These are phyloP conservation scores for Apoda limacodes DNA, from an alignment of 2,888 invertebrate genomes.

Conservation along the genomic window DNA sequence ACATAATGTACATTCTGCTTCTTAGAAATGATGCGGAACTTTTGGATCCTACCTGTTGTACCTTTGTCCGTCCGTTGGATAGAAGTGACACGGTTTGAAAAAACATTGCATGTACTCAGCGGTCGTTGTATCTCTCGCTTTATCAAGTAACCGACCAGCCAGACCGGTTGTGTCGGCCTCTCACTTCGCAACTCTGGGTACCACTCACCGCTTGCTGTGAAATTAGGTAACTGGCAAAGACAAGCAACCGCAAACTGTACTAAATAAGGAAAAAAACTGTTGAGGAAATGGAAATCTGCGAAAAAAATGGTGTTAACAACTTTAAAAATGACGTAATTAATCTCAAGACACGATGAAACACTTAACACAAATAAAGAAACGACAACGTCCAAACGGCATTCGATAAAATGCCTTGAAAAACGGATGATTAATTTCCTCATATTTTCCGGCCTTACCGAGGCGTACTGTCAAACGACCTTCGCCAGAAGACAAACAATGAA, in stretches of 20 bases:
- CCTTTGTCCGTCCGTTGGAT: no score
- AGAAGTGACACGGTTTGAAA: no score
- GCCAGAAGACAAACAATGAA: conserved; percentile 60
- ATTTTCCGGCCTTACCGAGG: conserved; percentile 58
- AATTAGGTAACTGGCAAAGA: conserved; percentile 66
- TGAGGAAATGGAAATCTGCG: no score
- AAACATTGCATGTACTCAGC: no score
- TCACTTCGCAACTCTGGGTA: conserved; percentile 60
- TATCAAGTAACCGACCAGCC: conserved; percentile 52
- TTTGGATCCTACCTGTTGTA: conserved; percentile 27
- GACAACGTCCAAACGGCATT: conserved; percentile 37
- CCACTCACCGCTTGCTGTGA: conserved; percentile 55
- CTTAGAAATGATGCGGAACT: conserved; percentile 37
- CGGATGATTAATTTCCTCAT: conserved; percentile 63
- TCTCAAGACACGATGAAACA: no score
- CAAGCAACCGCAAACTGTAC: conserved; percentile 30
- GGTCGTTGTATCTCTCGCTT: conserved; percentile 48
- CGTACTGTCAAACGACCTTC: conserved; percentile 53
- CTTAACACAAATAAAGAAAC: no score
- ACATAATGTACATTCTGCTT: no score
- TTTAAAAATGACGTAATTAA: no score
- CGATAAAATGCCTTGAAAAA: conserved; percentile 54
- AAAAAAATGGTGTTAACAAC: no score
- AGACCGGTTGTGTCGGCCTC: conserved; percentile 65
- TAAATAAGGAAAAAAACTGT: no score